Evolutionary conservation across 1,140 invertebrate species (phyloP).

Genomic region (roundworm (Caenorhabditis elegans)): DNA sequence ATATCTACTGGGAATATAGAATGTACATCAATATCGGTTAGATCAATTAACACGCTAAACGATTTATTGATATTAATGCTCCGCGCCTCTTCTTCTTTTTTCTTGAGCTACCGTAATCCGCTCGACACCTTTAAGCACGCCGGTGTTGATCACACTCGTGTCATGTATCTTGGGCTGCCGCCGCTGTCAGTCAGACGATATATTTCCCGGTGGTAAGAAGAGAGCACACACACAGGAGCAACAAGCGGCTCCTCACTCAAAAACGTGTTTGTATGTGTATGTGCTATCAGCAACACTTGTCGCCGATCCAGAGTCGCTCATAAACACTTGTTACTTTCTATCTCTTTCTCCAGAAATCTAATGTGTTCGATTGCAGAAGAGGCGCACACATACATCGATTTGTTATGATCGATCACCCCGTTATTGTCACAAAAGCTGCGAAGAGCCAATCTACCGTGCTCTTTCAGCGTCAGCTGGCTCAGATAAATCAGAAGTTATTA

Average conservation of each 20-base stretch:
- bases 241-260: neutral
- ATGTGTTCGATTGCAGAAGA: neutral
- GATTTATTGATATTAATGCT: too few relatives aligned
- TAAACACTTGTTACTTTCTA: neutral
- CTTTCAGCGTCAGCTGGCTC: neutral
- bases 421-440: neutral
- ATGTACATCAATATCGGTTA: too few relatives aligned
- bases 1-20: too few relatives aligned
- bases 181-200: neutral
- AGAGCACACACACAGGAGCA: neutral
- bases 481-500: too few relatives aligned
- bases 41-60: too few relatives aligned
- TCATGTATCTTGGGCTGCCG: neutral
- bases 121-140: neutral
- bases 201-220: slow-evolving; percentile 21
- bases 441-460: neutral
- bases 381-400: neutral
- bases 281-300: slow-evolving; percentile 31
- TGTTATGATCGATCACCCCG: slow-evolving; percentile 20
- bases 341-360: neutral
- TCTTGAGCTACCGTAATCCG: neutral
- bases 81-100: too few relatives aligned
- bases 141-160: neutral
- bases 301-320: neutral
- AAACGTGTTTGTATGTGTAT: slow-evolving; percentile 32